Evolutionary conservation across 2,797 vertebrate species (phyloP), one percentile per base, ranked within the genome.

Genomic region (Dallia pectoralis): DNA sequence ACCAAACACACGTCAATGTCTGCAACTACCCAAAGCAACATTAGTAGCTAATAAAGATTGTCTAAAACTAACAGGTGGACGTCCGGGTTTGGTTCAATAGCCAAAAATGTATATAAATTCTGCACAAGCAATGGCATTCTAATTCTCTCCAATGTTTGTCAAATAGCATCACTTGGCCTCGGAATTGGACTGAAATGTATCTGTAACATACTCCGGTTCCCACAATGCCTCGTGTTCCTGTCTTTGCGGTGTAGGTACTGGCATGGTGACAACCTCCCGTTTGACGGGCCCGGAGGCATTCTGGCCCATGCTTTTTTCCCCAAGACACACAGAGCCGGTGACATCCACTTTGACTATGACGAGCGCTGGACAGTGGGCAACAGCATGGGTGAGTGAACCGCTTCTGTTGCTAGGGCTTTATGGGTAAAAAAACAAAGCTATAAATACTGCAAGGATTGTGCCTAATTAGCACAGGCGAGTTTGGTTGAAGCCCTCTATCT

Each of bases 291-390:
- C 0, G 97, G 97, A 11, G 97, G 96, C 70, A 96, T 99, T 71
- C 87, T 99, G 71, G 97, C 96, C 25, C 97, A 99, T 0, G 97
- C 97, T 0, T 99, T 99, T 88, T 99, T 98, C 87, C 97, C 97
- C 25, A 93, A 92, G 86, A 99, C 96, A 0, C 94, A 96, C 80
- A 85, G 95, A 4, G 94, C 96, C 74, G 97, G 97, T 27, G 95
- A 98, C 0, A 93, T 99, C 67, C 97, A 99, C 81, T 99, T 99
- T 40, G 97, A 99, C 91, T 96, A 95, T 0, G 97, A 99, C 0
- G 97, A 99, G 90, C 90, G 93, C 11, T 99, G 97, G 97, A 99
- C 97, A 0, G 85, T 97, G 1, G 95, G 95, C 61, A 96, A 95
- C 85, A 91, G 92, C 85, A 90, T 96, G 90, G 97, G 97, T 98